These are phyloP conservation scores for Drosophila sulfurigaster DNA, from an alignment of 1,140 invertebrate species.

Conservation along the genomic window DNA sequence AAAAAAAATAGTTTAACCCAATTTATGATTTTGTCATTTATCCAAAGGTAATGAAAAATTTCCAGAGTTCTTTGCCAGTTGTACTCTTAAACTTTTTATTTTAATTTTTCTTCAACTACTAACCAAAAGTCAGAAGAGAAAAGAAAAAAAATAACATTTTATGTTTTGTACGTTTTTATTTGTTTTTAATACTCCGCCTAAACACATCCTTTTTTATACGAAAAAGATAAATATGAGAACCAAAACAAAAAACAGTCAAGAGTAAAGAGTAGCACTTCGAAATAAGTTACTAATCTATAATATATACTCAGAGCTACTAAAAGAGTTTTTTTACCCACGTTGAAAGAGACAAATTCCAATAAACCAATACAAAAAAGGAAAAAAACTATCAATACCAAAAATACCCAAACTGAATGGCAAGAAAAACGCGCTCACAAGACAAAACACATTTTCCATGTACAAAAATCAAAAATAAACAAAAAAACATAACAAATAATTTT, in stretches of 20 bases:
- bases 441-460: conserved; percentile 54
- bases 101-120: conserved; percentile 65
- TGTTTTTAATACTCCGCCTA: conserved; percentile 81
- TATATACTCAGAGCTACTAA: conserved; percentile 52
- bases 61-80: conserved; percentile 84
- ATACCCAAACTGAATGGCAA: conserved; percentile 59
- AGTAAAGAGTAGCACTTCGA: conserved; percentile 62
- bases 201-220: conserved; percentile 84
- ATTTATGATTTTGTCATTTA: conserved; percentile 60
- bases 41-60: conserved; percentile 80
- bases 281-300: conserved; percentile 2
- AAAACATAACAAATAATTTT: conserved; percentile 50
- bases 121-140: conserved; percentile 50
- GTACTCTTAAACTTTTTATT: conserved; percentile 72
- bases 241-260: conserved; percentile 55
- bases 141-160: conserved; percentile 59
- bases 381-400: conserved; percentile 26
- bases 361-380: conserved; percentile 33
- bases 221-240: conserved; percentile 85
- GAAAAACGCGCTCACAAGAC: conserved; percentile 69
- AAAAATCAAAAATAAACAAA: conserved; percentile 29
- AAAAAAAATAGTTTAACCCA: conserved; percentile 18
- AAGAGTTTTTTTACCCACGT: conserved; percentile 51
- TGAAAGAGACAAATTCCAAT: conserved; percentile 61
- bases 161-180: conserved; percentile 71